Evolutionary conservation across 2,797 vertebrate species (phyloP).

Genomic region (Discoglossus pictus): DNA sequence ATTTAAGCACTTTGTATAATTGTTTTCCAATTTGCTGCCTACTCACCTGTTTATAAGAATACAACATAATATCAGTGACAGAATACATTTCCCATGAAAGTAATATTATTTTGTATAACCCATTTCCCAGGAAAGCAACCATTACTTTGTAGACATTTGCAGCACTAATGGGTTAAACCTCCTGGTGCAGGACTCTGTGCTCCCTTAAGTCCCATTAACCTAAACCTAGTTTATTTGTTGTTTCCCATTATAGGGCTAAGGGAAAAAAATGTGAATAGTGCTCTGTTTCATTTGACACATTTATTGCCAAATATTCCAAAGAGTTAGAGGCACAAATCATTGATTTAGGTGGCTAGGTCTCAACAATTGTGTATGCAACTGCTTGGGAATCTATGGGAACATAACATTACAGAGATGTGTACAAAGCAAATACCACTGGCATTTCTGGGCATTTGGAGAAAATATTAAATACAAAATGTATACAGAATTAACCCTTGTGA

Average conservation of each 20-base stretch:
- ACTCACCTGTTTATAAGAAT: too few species aligned
- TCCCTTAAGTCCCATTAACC: slow-evolving; percentile 25
- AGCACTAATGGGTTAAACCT: slow-evolving; percentile 15
- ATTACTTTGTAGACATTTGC: slow-evolving; percentile 7
- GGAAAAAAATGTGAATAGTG: slow-evolving; percentile 38
- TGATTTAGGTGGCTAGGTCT: slow-evolving; percentile 26
- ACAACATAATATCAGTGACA: too few species aligned
- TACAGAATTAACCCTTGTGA: too few species aligned
- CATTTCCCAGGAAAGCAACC: background rate
- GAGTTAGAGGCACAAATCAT: slow-evolving; percentile 28
- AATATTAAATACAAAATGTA: too few species aligned
- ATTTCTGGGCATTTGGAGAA: too few species aligned
- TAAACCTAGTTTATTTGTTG: slow-evolving; percentile 33
- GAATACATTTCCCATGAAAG: too few species aligned
- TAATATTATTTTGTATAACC: too few species aligned
- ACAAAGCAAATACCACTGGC: background rate
- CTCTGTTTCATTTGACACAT: slow-evolving; percentile 46
- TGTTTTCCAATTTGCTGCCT: too few species aligned
- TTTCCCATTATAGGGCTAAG: slow-evolving; percentile 31
- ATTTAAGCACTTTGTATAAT: too few species aligned
- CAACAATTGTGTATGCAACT: slow-evolving; percentile 3
- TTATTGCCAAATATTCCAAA: slow-evolving; percentile 40
- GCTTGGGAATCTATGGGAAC: background rate
- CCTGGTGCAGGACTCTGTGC: background rate
- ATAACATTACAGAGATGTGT: background rate